These are phyloP conservation scores for Caenorhabditis panamensis DNA, from an alignment of 2,888 invertebrate species.

Conservation along the genomic window DNA sequence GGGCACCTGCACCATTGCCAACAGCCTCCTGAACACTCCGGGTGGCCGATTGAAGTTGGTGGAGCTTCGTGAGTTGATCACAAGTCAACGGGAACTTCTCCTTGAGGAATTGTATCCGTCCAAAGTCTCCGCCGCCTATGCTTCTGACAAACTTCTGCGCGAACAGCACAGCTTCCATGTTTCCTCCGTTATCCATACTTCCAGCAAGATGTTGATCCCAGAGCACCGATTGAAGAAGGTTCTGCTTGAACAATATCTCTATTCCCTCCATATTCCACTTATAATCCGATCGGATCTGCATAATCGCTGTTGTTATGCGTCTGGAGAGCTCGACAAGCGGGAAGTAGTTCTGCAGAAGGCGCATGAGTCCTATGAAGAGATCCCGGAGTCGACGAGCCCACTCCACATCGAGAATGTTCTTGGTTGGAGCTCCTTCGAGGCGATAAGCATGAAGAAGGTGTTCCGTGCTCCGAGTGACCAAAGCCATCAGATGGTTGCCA, in stretches of 20 bases:
- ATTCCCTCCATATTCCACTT: constrained; percentile 86
- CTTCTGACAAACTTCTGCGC: constrained; percentile 86
- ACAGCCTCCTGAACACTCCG: constrained; percentile 18
- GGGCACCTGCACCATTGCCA: not conserved
- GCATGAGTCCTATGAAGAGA: constrained; percentile 70
- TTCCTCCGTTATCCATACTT: constrained; percentile 88
- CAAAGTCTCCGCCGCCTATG: constrained; percentile 58
- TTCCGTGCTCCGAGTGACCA: constrained; percentile 70
- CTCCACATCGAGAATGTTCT: constrained; percentile 65
- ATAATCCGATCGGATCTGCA: constrained; percentile 69
- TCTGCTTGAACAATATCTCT: constrained; percentile 89
- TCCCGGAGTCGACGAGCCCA: constrained; percentile 72
- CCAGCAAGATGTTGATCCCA: constrained; percentile 91
- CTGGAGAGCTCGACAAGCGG: constrained; percentile 57
- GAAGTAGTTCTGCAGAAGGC: constrained; percentile 60
- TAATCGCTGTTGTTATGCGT: constrained; percentile 65
- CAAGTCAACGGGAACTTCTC: constrained; percentile 67
- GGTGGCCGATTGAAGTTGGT: constrained; percentile 60
- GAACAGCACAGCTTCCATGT: constrained; percentile 86
- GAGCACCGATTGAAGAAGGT: constrained; percentile 88
- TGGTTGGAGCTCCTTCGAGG: constrained; percentile 37
- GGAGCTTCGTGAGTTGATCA: constrained; percentile 67
- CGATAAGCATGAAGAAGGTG: constrained; percentile 70
- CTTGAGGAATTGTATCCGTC: constrained; percentile 42
- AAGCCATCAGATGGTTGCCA: constrained; percentile 29